Evolutionary conservation across 2,888 invertebrate species (phyloP).

Genomic region (Xestia rhomboidea): DNA sequence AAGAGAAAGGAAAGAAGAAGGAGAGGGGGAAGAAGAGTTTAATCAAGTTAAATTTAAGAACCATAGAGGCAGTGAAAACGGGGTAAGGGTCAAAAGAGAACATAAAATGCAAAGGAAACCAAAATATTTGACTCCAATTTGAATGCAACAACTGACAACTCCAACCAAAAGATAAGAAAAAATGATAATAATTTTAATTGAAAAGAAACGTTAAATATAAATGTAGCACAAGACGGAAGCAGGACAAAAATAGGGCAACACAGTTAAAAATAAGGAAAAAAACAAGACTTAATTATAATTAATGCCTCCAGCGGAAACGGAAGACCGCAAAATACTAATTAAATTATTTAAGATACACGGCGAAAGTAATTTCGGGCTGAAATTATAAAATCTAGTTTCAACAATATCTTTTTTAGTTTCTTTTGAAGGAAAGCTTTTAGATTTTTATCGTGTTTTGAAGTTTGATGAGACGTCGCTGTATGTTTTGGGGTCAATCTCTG

Average conservation of each 20-base stretch:
- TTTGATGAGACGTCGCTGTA: not conserved
- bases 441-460: not conserved
- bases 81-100: not conserved
- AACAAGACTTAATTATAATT: not conserved
- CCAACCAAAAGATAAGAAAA: conserved; percentile 13
- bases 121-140: not conserved
- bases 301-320: conserved; percentile 20
- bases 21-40: no score
- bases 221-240: conserved; percentile 16
- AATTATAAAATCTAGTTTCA: conserved; percentile 30
- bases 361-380: conserved; percentile 20
- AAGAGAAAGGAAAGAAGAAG: no score
- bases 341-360: conserved; percentile 30
- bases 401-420: not conserved
- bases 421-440: not conserved
- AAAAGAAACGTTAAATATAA: conserved; percentile 19
- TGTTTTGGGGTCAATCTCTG: not conserved
- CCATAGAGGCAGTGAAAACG: not conserved
- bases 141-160: conserved; percentile 1
- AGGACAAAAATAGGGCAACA: conserved; percentile 16
- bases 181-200: conserved; percentile 12
- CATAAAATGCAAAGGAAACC: not conserved
- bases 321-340: conserved; percentile 38
- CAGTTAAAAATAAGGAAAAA: not conserved
- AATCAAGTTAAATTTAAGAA: no score